These are phyloP conservation scores for Paratilapia polleni DNA, from an alignment of 2,113 vertebrate genomes.

Conservation along the genomic window DNA sequence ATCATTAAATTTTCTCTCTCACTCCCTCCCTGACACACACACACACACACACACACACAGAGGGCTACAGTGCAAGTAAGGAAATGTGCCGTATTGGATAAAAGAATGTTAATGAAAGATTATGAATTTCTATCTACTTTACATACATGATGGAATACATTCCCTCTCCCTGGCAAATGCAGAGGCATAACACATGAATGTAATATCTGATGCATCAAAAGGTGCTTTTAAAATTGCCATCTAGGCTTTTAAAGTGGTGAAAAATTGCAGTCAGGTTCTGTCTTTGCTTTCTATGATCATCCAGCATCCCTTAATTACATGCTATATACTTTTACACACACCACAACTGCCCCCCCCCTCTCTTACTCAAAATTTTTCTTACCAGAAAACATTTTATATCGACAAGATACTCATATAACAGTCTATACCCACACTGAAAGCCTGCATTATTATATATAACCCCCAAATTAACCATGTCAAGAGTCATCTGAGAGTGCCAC, in stretches of 20 bases:
- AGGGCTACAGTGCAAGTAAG: background rate
- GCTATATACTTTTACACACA: background rate
- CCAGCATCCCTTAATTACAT: background rate
- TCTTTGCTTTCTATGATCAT: background rate
- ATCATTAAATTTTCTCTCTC: background rate
- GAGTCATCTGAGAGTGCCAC: background rate
- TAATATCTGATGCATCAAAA: background rate
- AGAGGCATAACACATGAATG: background rate
- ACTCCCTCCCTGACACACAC: background rate
- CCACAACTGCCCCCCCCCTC: too few species aligned
- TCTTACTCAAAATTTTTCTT: background rate
- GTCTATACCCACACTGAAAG: background rate
- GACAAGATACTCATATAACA: background rate
- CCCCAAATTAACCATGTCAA: background rate
- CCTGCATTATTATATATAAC: background rate
- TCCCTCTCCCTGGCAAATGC: background rate
- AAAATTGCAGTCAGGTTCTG: background rate
- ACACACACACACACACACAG: background rate
- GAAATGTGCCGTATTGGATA: background rate
- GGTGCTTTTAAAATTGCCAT: background rate
- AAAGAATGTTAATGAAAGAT: conserved; percentile 15
- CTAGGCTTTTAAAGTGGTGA: background rate
- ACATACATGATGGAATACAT: background rate
- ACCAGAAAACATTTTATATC: background rate
- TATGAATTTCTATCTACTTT: background rate